Evolutionary conservation across 2,113 vertebrate species (phyloP).

Genomic region (Poeciliopsis turrubarensis): DNA sequence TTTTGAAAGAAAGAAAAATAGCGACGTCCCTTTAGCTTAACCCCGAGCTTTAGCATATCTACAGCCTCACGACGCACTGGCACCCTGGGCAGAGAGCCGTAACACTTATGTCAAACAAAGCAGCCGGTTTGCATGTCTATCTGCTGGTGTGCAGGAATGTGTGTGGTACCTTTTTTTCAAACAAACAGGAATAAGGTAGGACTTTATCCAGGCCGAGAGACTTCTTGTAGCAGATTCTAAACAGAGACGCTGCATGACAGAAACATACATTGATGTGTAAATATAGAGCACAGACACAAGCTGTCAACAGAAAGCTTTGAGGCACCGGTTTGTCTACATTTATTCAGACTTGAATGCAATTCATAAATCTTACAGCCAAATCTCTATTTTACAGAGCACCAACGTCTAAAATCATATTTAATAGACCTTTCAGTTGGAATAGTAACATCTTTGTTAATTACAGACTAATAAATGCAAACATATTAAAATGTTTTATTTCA

Average conservation of each 20-base stretch:
- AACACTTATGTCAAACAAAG: background rate
- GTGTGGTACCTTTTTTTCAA: slow-evolving; percentile 85
- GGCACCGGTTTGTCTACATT: background rate
- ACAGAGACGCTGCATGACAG: slow-evolving; percentile 83
- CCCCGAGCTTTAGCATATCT: background rate
- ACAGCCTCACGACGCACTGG: background rate
- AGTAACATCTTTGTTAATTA: slow-evolving; percentile 11
- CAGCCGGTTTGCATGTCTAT: background rate
- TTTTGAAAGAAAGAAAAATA: too few relatives aligned
- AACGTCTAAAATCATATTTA: too few relatives aligned
- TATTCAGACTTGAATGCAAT: slow-evolving; percentile 22
- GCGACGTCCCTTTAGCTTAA: background rate
- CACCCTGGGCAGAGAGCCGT: background rate
- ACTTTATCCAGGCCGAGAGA: slow-evolving; percentile 83
- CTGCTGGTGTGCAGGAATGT: background rate
- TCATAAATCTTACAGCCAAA: background rate
- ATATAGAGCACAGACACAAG: background rate
- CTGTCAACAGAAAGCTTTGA: background rate
- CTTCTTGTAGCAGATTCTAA: slow-evolving; percentile 84
- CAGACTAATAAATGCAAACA: slow-evolving; percentile 35
- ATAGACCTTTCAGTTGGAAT: background rate
- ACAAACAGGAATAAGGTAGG: slow-evolving; percentile 87
- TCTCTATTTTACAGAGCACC: too few relatives aligned
- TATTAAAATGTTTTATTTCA: slow-evolving; percentile 4
- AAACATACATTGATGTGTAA: slow-evolving; percentile 4